A percentile compares a stretch with the other conserved stretches of the same genome.
These are phyloP conservation scores for Palythoa grandis DNA, from an alignment of 92 coral and sea anemone species.

Conservation along the genomic window DNA sequence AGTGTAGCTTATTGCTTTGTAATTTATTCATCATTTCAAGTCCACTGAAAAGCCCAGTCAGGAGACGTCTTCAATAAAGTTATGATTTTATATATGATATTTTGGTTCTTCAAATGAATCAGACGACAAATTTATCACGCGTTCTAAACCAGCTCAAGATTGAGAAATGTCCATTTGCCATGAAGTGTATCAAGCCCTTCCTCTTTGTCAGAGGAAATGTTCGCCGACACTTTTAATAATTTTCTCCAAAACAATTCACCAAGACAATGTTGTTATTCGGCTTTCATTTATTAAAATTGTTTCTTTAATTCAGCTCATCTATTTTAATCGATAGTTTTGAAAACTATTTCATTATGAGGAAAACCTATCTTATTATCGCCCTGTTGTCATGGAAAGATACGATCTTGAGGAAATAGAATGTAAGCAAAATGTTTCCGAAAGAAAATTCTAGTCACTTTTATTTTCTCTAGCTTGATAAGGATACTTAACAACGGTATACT, in stretches of 20 bases:
- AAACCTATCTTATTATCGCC: neutral
- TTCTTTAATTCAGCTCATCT: neutral
- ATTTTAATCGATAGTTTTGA: neutral
- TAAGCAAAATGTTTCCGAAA: neutral
- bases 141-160: too few relatives aligned
- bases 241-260: too few relatives aligned
- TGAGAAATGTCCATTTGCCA: too few relatives aligned
- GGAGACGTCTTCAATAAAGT: neutral
- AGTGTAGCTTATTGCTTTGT: too few relatives aligned
- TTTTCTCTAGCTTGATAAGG: too few relatives aligned
- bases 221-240: too few relatives aligned
- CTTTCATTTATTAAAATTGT: neutral
- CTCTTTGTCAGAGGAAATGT: too few relatives aligned
- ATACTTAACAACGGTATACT: too few relatives aligned
- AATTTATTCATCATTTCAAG: too few relatives aligned
- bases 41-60: neutral
- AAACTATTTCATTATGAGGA: neutral
- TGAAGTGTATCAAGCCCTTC: too few relatives aligned
- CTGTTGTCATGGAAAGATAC: neutral
- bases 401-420: neutral
- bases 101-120: neutral
- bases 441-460: neutral
- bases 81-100: neutral
- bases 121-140: neutral
- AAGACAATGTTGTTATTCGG: neutral